Conservation (phyloP, 2,888 invertebrate genomes). For the Strigamia crassipes region DNA sequence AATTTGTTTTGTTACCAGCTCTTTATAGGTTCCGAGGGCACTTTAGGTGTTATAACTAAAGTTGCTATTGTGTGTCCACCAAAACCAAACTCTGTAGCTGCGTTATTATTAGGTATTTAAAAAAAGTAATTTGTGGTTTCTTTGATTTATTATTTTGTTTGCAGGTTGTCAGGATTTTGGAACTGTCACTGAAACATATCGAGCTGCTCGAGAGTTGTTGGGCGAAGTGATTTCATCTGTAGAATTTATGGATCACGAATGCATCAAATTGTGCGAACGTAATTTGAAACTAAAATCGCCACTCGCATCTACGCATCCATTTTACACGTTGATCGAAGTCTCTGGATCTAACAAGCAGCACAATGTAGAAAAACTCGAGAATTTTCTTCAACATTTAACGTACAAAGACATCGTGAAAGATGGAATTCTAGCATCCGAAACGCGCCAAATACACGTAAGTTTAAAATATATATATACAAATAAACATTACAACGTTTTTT, state of each 20-base stretch:
- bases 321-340: constrained; percentile 85
- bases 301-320: constrained; percentile 62
- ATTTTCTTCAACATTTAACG: constrained; percentile 77
- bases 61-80: constrained; percentile 88
- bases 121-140: constrained; percentile 46
- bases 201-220: constrained; percentile 73
- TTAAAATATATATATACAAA: constrained; percentile 46
- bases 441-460: constrained; percentile 74
- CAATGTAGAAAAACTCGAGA: constrained; percentile 83
- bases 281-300: constrained; percentile 67
- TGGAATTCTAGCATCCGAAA: constrained; percentile 84
- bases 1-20: constrained; percentile 58
- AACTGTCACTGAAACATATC: constrained; percentile 74
- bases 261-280: constrained; percentile 70
- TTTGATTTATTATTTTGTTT: background rate
- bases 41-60: constrained; percentile 90
- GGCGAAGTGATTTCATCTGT: constrained; percentile 94
- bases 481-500: background rate
- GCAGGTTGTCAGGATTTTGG: constrained; percentile 77
- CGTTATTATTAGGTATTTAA: constrained; percentile 82
- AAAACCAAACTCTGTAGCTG: constrained; percentile 76
- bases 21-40: constrained; percentile 97
- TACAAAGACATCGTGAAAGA: constrained; percentile 73
- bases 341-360: constrained; percentile 76
- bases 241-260: constrained; percentile 84